phyloP scores from a whole-genome alignment of 2,888 invertebrate genomes.

The Xanthorhoe spadicearia region DNA sequence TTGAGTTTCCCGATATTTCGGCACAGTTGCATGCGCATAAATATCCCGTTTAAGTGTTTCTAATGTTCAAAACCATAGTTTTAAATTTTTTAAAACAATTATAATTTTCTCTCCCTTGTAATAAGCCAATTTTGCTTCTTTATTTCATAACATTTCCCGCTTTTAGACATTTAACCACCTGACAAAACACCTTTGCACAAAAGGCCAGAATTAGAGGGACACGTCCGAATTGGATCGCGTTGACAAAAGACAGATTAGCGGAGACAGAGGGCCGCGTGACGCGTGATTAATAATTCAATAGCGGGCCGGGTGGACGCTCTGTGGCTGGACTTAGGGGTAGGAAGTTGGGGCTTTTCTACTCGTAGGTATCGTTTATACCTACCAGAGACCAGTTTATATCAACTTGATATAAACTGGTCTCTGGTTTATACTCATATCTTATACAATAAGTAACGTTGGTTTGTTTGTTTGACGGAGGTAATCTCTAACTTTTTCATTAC shows the following conservation, averaged over 20 bases:
- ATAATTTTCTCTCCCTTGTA: neutral
- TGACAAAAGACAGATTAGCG: conserved; percentile 71
- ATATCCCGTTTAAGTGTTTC: no score
- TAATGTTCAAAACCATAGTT: no score
- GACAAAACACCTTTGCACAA: conserved; percentile 41
- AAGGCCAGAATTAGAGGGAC: conserved; percentile 42
- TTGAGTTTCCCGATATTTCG: no score
- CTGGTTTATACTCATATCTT: no score
- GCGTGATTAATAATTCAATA: conserved; percentile 67
- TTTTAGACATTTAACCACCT: conserved; percentile 17
- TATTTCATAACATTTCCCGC: conserved; percentile 12
- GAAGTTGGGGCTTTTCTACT: conserved; percentile 7
- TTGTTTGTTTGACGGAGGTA: no score
- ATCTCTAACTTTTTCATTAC: no score
- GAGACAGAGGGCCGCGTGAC: conserved; percentile 54
- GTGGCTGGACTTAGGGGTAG: conserved; percentile 16
- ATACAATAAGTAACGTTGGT: no score
- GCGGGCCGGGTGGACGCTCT: conserved; percentile 28
- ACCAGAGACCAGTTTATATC: no score
- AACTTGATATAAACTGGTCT: no score
- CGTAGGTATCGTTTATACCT: neutral
- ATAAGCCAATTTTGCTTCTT: neutral
- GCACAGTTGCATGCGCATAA: no score
- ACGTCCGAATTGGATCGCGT: conserved; percentile 54
- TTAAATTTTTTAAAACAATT: neutral